Base-by-base conservation (phyloP, 2,113 vertebrate genomes). In the Mus pahari region DNA sequence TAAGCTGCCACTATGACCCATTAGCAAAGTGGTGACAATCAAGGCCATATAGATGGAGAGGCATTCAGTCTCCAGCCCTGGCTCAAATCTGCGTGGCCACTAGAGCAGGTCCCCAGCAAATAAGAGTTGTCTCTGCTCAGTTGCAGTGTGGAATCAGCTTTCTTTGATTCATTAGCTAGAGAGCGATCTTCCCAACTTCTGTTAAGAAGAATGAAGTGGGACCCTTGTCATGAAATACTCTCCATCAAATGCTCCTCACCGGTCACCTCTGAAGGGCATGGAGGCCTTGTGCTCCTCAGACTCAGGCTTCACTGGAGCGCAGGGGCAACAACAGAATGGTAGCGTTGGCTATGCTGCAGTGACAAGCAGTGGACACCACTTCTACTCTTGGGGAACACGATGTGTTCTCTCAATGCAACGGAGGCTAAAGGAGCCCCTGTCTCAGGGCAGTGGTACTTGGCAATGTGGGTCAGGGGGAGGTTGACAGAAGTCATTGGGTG, bases 401-500 rank as follows among this genome's bases (percentile, higher is more conserved):
- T 0, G 1, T 14, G 60, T 45, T 1, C 50, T 10, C 28, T n/a
- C n/a, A 3, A 3, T 22, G 10, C 39, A 42, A 5, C 17, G 7
- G 50, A 42, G 17, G 62, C 53, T 5, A 19, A 39, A 24, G 14
- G 0, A 4, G 7, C 20, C 14, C 39, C 6, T 55, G 13, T 84
- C 58, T 12, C 74, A 17, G 87, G 26, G 50, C 48, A 55, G 22
- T 7, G 6, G 9, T 24, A 11, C 9, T 66, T 66, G 17, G 11
- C 19, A n/a, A n/a, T n/a, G n/a, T n/a, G n/a, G n/a, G 14, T 48
- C 5, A 10, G 66, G 12, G 12, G 9, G 26, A 26, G 62, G 64
- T 0, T 48, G 36, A 33, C 0, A 10, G 4, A 0, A 5, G 28
- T 8, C 86, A 0, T 26, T 1, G 11, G 55, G 62, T 2, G 8